phyloP scores from a whole-genome alignment of 1,140 invertebrate species.

The Lepidurus couesii region DNA sequence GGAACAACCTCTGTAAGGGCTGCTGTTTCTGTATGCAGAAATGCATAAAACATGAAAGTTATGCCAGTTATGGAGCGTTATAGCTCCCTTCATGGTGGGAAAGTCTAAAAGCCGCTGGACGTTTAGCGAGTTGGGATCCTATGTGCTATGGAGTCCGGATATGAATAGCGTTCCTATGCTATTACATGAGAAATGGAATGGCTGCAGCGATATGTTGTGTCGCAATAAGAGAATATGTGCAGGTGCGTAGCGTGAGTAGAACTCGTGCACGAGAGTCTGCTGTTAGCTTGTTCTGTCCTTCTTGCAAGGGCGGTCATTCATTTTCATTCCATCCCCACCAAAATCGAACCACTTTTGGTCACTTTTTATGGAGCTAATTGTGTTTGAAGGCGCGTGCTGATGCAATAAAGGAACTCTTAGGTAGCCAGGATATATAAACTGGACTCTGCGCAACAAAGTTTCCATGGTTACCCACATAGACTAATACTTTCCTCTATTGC shows the following conservation, averaged over 20 bases:
- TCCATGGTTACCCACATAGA: not conserved
- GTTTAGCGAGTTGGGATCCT: slow-evolving; percentile 4
- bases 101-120: not conserved
- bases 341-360: not conserved
- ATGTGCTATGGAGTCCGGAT: not conserved
- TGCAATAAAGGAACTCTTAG: not conserved
- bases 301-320: not conserved
- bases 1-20: not conserved
- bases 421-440: not conserved
- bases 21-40: slow-evolving; percentile 19
- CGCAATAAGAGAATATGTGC: not conserved
- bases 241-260: not conserved
- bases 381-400: not conserved
- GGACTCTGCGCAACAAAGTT: not conserved
- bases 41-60: slow-evolving; percentile 16
- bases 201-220: not conserved
- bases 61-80: not conserved
- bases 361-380: not conserved
- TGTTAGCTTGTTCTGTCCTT: not conserved
- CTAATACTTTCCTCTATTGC: not conserved
- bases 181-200: not conserved
- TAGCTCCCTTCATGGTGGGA: not conserved
- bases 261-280: not conserved
- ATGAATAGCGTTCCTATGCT: not conserved
- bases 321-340: not conserved